Conservation (phyloP, 2,888 invertebrate genomes). For the Tipula confusa region DNA sequence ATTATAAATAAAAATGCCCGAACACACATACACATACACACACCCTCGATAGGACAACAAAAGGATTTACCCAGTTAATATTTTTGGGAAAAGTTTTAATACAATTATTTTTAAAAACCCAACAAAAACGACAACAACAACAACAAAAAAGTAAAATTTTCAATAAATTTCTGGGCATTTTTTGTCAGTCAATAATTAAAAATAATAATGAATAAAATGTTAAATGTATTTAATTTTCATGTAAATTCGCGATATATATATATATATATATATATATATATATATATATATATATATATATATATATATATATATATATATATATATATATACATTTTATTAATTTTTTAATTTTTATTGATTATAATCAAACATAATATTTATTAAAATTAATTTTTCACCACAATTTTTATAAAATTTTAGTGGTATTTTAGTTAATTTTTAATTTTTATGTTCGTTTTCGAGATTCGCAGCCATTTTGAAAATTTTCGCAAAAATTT, state of each 20-base stretch:
- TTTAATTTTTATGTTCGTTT: too few species aligned
- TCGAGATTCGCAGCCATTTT: background rate
- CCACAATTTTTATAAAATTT: background rate
- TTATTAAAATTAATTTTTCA: background rate
- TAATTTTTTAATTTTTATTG: background rate
- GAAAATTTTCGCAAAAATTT: background rate
- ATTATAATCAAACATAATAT: background rate
- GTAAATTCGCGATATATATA: background rate
- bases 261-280: background rate
- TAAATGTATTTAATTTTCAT: background rate
- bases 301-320: background rate
- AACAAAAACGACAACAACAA: background rate
- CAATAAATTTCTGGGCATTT: background rate
- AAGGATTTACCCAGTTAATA: background rate
- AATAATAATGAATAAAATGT: background rate
- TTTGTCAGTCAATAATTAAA: background rate
- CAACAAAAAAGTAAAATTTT: background rate
- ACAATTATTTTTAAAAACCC: too few species aligned
- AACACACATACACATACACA: background rate
- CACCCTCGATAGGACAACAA: background rate
- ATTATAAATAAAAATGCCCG: too few species aligned
- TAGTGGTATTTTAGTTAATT: background rate
- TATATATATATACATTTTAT: background rate
- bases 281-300: background rate
- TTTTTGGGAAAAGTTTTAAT: background rate